Conservation (phyloP, 2,797 vertebrate species). For the Aeoliscus strigatus region DNA sequence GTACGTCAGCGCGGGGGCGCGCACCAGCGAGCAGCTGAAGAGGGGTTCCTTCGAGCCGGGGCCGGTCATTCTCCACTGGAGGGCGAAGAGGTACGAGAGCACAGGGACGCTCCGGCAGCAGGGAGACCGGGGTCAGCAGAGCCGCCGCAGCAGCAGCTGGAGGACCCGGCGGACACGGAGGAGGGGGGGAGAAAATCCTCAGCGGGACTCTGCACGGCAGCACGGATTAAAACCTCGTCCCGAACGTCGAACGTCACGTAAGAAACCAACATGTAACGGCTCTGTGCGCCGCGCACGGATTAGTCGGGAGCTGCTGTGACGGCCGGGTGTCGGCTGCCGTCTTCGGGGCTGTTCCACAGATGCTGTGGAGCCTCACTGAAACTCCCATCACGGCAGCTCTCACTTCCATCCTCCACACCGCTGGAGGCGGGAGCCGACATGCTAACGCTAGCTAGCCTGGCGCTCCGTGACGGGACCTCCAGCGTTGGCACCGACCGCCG, state of each 20-base stretch:
- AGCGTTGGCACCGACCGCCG: no score
- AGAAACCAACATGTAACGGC: no score
- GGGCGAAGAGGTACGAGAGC: conserved; percentile 67
- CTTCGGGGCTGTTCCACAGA: no score
- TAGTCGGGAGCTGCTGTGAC: no score
- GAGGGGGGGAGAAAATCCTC: conserved; percentile 40
- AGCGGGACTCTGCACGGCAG: conserved; percentile 54
- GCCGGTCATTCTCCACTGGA: conserved; percentile 71
- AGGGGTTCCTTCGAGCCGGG: conserved; percentile 57
- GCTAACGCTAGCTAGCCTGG: no score
- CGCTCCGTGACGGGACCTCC: no score
- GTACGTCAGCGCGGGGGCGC: background rate
- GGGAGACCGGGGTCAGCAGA: conserved; percentile 17
- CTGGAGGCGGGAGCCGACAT: no score
- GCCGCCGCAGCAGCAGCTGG: conserved; percentile 50
- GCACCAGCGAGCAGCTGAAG: conserved; percentile 14
- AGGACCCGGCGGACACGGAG: conserved; percentile 11
- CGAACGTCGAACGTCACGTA: conserved; percentile 23
- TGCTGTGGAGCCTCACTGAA: no score
- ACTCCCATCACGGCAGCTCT: no score
- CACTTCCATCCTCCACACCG: no score
- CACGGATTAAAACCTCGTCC: conserved; percentile 59
- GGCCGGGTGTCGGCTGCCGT: no score
- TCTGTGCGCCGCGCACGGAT: no score
- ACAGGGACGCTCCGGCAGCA: conserved; percentile 53